Evolutionary conservation across 2,797 vertebrate species (phyloP), one percentile per base, ranked within the genome.

Genomic region (Silurus aristotelis): DNA sequence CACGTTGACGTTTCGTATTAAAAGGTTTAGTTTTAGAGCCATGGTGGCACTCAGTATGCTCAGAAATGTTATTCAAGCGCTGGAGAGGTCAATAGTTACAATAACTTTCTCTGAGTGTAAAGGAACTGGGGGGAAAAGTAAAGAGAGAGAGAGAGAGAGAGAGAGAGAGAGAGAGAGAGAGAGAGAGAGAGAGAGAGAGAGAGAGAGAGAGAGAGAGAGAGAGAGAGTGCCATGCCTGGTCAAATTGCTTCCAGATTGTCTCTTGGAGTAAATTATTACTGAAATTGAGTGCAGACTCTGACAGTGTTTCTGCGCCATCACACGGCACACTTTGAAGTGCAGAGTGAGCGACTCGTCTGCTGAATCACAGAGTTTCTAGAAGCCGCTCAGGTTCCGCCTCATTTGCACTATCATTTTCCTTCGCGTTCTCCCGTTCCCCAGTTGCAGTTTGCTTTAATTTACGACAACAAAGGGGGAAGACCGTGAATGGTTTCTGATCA

Each of bases 1-100:
- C 94, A 91, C 92, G 93, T 87, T 93, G 93, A 94, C 91, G 87
- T 89, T 89, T 86, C 88, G 84, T 92, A 95, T 95, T 94, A 91
- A 93, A 93, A 94, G 92, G 92, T 94, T 95, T 91, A 89, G 90
- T 94, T 93, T 87, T 86, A 89, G 89, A 92, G 90, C 92, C 84
- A 89, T 91, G 84, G 91, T 92, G 94, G 92, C 93, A 93, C 92
- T 89, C 90, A 82, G 90, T 90, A 93, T 87, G 88, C 91, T 90
- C 93, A 89, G 90, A 93, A 95, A 95, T 91, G 92, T 93, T 94
- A 94, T 92, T 95, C 93, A 95, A 94, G 89, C 91, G 87, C 90
- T 86, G 88, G 86, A 93, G 93, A 95, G 95, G 95, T 96, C 95
- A 96, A 94, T 94, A 95, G 95, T 95, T 95, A 96, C 92, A 95